Percentiles rank a stretch among this genome's conserved stretches.
Evolutionary conservation across 2,888 invertebrate species (phyloP).

Genomic region (Stenotaenia linearis): DNA sequence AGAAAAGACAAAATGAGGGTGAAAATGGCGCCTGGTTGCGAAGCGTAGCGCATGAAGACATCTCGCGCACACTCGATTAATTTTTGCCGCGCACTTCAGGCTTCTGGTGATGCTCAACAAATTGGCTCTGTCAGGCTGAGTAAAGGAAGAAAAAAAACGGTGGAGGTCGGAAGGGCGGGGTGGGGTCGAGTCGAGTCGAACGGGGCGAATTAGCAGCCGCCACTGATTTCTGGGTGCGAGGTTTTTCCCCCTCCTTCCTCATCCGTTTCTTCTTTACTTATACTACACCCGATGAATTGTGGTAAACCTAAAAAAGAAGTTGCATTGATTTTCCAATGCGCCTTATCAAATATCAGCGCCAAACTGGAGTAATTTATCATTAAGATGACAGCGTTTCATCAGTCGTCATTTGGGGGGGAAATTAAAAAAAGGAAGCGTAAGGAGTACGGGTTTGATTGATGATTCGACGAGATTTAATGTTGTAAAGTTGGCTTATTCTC

Average conservation of each 20-base stretch:
- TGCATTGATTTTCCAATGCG: slow-evolving; percentile 6
- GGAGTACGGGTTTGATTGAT: neutral
- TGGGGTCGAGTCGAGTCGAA: neutral
- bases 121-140: slow-evolving; percentile 15
- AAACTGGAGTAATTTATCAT: neutral
- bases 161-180: neutral
- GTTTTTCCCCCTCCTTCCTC: neutral
- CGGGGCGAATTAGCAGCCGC: neutral
- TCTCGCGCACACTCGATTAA: slow-evolving; percentile 28
- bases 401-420: neutral
- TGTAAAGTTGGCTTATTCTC: too few relatives aligned
- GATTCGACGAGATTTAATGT: too few relatives aligned
- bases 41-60: slow-evolving; percentile 26
- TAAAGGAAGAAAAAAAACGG: neutral
- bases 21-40: slow-evolving; percentile 6
- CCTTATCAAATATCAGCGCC: neutral
- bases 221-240: slow-evolving; percentile 9
- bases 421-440: neutral
- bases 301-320: slow-evolving; percentile 29
- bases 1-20: neutral
- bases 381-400: neutral
- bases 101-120: slow-evolving; percentile 7
- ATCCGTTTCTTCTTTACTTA: neutral
- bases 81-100: slow-evolving; percentile 19
- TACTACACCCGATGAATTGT: slow-evolving; percentile 29